phyloP scores from a whole-genome alignment of 2,888 invertebrate species.

The Oscheius myriophilus region DNA sequence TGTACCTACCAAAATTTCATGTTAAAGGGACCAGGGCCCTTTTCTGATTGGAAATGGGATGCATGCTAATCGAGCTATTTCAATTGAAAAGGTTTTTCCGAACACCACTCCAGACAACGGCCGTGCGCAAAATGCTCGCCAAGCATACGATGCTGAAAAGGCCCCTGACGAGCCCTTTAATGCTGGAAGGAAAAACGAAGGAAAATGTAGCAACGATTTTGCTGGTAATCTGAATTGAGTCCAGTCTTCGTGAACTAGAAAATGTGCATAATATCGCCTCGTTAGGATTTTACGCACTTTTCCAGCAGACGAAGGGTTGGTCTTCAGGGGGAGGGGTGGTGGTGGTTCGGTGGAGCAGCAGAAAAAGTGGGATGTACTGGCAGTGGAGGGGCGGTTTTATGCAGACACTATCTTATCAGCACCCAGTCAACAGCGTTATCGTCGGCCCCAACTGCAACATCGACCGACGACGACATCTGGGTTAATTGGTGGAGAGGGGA shows the following conservation, averaged over 20 bases:
- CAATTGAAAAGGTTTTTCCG: no score
- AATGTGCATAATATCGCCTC: conserved; percentile 62
- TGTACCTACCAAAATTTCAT: no score
- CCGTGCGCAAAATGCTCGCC: no score
- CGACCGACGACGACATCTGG: neutral
- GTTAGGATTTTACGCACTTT: conserved; percentile 48
- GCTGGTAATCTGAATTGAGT: no score
- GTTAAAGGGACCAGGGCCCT: no score
- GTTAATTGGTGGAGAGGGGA: neutral
- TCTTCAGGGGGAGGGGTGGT: neutral
- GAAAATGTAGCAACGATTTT: no score
- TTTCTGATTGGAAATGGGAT: no score
- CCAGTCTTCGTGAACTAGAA: conserved; percentile 46
- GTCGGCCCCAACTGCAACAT: neutral
- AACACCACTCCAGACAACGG: no score
- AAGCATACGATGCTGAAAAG: no score
- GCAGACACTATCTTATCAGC: conserved; percentile 30
- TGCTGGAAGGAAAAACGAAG: no score
- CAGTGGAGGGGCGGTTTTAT: conserved; percentile 25
- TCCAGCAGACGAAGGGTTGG: conserved; percentile 40
- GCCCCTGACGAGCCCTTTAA: no score
- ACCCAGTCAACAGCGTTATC: conserved; percentile 27
- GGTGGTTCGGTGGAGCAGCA: neutral
- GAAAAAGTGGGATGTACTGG: neutral
- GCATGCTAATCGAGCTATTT: no score